Evolutionary conservation across 2,888 invertebrate species (phyloP).

Genomic region (Watsonalla binaria): DNA sequence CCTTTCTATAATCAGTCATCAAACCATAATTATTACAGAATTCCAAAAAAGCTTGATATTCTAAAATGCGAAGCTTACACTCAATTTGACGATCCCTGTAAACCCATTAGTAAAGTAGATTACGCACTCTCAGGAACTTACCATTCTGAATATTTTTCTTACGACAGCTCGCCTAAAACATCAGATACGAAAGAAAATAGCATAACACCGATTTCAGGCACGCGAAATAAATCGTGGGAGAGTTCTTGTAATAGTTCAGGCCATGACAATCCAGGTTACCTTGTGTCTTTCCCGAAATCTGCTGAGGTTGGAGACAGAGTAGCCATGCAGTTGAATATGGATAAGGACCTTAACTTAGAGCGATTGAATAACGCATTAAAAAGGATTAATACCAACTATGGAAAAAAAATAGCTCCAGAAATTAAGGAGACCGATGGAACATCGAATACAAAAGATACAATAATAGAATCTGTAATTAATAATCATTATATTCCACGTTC

Average conservation of each 20-base stretch:
- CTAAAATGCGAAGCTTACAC: neutral
- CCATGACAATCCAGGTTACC: slow-evolving; percentile 17
- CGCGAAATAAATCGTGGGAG: slow-evolving; percentile 10
- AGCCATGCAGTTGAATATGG: slow-evolving; percentile 12
- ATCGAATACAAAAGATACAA: neutral
- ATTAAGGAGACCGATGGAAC: neutral
- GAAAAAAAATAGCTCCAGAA: neutral
- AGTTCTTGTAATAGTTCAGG: slow-evolving; percentile 21
- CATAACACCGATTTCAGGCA: neutral
- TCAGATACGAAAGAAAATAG: slow-evolving; percentile 9
- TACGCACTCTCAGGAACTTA: slow-evolving; percentile 6
- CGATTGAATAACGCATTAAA: slow-evolving; percentile 2
- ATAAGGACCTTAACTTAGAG: slow-evolving; percentile 7
- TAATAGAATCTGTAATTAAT: neutral
- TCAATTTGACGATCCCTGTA: neutral
- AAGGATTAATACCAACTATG: neutral
- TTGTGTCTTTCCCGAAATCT: slow-evolving; percentile 16
- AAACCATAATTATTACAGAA: neutral
- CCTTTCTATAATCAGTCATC: neutral
- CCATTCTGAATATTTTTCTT: slow-evolving; percentile 12
- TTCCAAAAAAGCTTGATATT: neutral
- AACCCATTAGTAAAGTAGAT: slow-evolving; percentile 5
- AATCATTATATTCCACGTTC: neutral
- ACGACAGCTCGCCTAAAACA: neutral
- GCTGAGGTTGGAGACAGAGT: slow-evolving; percentile 17